A percentile compares a stretch with the other conserved stretches of the same genome.
Conservation (phyloP, 2,113 vertebrate genomes). For the Gopherus flavomarginatus region DNA sequence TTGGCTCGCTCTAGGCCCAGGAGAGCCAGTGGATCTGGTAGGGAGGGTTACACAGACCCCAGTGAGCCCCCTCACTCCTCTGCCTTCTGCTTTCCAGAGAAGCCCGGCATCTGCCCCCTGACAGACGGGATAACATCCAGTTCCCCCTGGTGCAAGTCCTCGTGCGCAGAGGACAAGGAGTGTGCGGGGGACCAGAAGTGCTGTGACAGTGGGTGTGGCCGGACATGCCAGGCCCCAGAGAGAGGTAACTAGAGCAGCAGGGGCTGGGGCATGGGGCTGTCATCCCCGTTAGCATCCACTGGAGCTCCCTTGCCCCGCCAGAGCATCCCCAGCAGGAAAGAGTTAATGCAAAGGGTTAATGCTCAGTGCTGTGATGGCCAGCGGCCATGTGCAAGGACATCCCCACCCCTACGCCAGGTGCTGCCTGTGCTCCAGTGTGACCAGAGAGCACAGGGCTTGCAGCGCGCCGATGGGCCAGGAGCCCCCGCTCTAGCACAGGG, state of each 20-base stretch:
- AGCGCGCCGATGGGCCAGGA: not conserved
- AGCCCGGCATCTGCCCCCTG: conserved; percentile 47
- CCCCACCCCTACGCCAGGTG: too few species aligned
- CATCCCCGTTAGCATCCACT: too few species aligned
- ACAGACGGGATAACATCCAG: rapidly evolving
- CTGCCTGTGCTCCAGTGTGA: too few species aligned
- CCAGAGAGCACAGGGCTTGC: not conserved
- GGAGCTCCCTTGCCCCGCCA: too few species aligned
- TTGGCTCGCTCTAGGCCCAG: not conserved
- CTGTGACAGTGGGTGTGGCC: conserved; percentile 49
- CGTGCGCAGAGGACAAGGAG: conserved; percentile 38
- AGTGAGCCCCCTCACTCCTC: rapidly evolving
- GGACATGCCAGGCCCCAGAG: not conserved
- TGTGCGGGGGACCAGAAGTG: conserved; percentile 18
- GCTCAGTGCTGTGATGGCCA: too few species aligned
- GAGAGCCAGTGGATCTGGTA: not conserved
- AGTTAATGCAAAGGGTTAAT: too few species aligned
- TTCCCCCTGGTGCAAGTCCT: rapidly evolving
- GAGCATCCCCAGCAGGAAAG: too few species aligned
- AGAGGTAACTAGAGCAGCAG: conserved; percentile 12
- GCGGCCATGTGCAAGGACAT: too few species aligned
- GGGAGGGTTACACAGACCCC: not conserved
- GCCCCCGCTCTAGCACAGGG: too few species aligned
- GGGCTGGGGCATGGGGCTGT: not conserved
- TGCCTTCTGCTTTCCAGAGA: conserved; percentile 28